Base-by-base conservation (phyloP, 53 echinoderm and acorn worm species). In the Mesocentrotus franciscanus region DNA sequence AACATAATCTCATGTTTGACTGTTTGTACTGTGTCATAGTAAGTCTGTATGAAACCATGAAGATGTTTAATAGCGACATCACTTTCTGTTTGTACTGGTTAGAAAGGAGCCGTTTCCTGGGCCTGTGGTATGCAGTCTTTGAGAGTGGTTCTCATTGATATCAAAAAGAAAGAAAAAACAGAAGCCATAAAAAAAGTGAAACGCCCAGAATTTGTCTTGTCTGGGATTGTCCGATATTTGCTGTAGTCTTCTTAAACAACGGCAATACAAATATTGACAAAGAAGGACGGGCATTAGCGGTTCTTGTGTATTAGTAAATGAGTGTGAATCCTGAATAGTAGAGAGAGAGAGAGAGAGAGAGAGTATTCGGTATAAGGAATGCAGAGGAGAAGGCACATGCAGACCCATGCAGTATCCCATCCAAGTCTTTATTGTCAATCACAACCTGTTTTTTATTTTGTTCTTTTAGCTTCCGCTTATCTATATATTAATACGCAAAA, bases 141-240 rank as follows among this genome's bases (percentile, higher is more conserved):
- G 42, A 42, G 81, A 81, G 39, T 16, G 16, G 42, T 81, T 81
- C 39, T 42, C 39, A 36, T 36, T 81, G 42, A 20, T n/a, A n/a
- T 81, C 20, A 42, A 2, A 42, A 81, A 33, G 6, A 16, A 18
- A 42, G 8, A 27, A 81, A 81, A 11, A 56, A 87, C 87, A 87
- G 57, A 87, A 87, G 59, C 58, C 59, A 87, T 87, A 55, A 15
- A 87, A n/a, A 87, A 57, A 87, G 29, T n/a, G 87, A 87, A 87
- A 87, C 10, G 87, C 26, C 87, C 5, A 42, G 27, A n/a, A 87
- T 59, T 87, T 87, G 55, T 22, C 6, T 10, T 58, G 27, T 87
- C 87, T 27, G 4, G 59, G 87, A 56, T 58, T 26, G 87, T 57
- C 87, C 87, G 26, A 57, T 87, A 14, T 87, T 87, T 87, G 87